Evolutionary conservation across 2,113 vertebrate genomes (phyloP), one percentile per base, ranked within the genome.

Genomic region (Pomatostomus ruficeps): DNA sequence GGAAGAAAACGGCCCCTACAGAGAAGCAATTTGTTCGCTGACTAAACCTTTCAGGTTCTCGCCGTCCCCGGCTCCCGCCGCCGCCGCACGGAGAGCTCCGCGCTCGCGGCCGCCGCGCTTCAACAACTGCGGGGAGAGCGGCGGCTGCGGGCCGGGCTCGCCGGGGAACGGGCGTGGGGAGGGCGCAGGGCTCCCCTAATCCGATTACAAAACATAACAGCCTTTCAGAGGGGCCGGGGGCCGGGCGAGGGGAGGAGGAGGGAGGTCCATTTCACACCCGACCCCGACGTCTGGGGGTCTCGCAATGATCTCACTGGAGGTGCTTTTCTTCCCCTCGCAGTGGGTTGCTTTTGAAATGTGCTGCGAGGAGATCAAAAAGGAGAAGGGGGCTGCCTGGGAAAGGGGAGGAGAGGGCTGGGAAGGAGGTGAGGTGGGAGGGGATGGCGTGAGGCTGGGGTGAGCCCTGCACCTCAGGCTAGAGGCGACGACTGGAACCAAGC

Each of bases 21-120:
- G 97, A 96, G 97, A 97, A 92, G 96, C 96, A 97, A 97, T 97
- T 97, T 97, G 97, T 97, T 96, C 93, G 7, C 95, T 96, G 94
- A 85, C 96, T 96, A 84, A 97, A 96, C 89, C 95, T 95, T 96
- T 95, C 93, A 97, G 95, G 88, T 91, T 93, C 73, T 85, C 26
- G 35, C 77, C 55, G 25, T n/a, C 91, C 71, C 84, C 11, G 33
- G 78, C 70, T 78, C 21, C 75, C 12, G 28, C 35, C 80, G 43
- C 68, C 61, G 28, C 57, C 6, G 63, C 89, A 10, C 73, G 21
- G 59, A 59, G 46, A 46, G 85, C 71, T 61, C 62, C 10, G 33
- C 6, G 58, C 73, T 13, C 16, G 31, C 45, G 10, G 52, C 58
- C 28, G 51, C 70, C 26, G 67, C n/a, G 33, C 78, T 95, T 48